A percentile compares a stretch with the other conserved stretches of the same genome.
Evolutionary conservation across 2,113 vertebrate genomes (phyloP).

Genomic region (Gadus macrocephalus): DNA sequence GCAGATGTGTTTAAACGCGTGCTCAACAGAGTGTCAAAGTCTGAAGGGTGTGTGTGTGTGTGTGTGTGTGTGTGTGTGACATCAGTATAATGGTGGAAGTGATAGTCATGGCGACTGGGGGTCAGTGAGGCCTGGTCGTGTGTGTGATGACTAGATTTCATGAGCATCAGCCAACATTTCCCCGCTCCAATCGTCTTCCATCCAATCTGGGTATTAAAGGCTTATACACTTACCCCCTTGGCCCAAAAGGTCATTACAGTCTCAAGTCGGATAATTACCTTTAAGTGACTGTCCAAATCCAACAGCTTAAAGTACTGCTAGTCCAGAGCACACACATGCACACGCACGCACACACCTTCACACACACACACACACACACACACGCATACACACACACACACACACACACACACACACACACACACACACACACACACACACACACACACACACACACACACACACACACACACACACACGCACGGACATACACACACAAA

Average conservation of each 20-base stretch:
- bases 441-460: no score
- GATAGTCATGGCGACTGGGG: constrained; percentile 1
- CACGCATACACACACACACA: no score
- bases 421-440: no score
- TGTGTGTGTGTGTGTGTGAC: constrained; percentile 26
- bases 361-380: no score
- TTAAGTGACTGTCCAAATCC: constrained; percentile 22
- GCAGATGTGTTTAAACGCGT: constrained; percentile 10
- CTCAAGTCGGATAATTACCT: constrained; percentile 39
- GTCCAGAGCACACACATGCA: constrained; percentile 18
- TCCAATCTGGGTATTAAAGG: constrained; percentile 18
- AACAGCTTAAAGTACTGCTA: constrained; percentile 36
- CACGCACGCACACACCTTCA: not conserved
- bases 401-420: no score
- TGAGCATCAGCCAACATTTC: constrained; percentile 5
- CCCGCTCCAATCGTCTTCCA: constrained; percentile 21
- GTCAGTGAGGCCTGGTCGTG: constrained; percentile 20
- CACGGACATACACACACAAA: no score
- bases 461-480: no score
- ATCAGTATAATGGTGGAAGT: constrained; percentile 7
- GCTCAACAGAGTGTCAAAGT: not conserved
- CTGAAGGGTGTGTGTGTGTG: not conserved
- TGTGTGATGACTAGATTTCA: not conserved
- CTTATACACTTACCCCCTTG: constrained; percentile 17
- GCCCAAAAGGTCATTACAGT: constrained; percentile 26